Evolutionary conservation across 2,888 invertebrate species (phyloP), one percentile per base, ranked within the genome.

Genomic region (Synergus umbraculus): DNA sequence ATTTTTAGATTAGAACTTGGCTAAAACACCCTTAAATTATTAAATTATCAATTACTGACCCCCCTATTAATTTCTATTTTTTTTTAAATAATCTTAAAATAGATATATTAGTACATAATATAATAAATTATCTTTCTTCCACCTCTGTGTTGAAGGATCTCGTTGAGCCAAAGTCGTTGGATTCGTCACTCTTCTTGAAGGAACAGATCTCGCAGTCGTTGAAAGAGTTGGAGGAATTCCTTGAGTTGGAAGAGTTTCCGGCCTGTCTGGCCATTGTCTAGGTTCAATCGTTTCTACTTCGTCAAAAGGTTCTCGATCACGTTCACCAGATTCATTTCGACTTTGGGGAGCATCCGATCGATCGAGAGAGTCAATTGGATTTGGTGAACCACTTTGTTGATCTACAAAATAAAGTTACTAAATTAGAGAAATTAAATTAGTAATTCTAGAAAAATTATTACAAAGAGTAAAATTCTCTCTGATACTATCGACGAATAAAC

Each of bases 261-360:
- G 86, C 65, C 81, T 83, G 10, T 79, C 79, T 4, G 87, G 80
- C 89, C 89, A 89, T 8, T 89, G 88, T 77, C 84, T 84, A 0
- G 89, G 88, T 37, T 88, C 87, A 77, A 90, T 88, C 9, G 82
- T 85, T 78, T 90, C 90, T 10, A 90, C 88, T 13, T 90, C 89
- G 76, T 90, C 89, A 69, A 88, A 83, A 7, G 88, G 87, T 76
- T 88, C 89, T 18, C 84, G 85, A 76, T 88, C 86, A 2, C 85
- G 86, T 67, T 46, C 67, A 13, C 67, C 67, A 46, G 67, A 12
- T 7, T 49, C 37, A 37, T 49, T 73, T 4, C 37, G 81, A 44
- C 49, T 81, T 63, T 78, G 37, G 18, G 79, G 78, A 5, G 78
- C 41, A 41, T 78, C 54, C 8, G 67, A 73, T 76, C 77, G 77